Conservation (phyloP, 30 jellyfish, hydroid and myxozoan species). For the Aurelia sp. region DNA sequence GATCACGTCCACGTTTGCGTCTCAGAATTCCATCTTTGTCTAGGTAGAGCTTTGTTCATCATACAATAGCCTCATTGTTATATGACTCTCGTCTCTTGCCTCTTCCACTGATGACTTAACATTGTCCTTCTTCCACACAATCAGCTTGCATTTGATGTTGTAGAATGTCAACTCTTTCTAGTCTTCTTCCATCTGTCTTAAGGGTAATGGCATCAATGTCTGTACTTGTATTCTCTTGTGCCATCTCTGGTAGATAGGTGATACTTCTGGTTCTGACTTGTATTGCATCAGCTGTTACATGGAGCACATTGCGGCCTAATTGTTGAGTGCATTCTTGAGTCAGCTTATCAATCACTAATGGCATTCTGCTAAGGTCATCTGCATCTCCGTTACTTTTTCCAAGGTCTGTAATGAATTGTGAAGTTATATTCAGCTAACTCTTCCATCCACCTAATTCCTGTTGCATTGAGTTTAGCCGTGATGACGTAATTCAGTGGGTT, state of each 20-base stretch:
- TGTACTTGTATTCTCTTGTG: background rate
- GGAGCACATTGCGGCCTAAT: background rate
- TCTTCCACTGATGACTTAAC: slow-evolving; percentile 23
- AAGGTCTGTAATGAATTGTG: too few species aligned
- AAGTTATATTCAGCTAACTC: background rate
- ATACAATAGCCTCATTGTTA: slow-evolving; percentile 26
- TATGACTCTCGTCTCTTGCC: slow-evolving; percentile 6
- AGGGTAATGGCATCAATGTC: slow-evolving; percentile 3
- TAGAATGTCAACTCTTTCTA: slow-evolving; percentile 16
- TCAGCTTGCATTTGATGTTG: slow-evolving; percentile 17
- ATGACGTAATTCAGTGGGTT: too few species aligned
- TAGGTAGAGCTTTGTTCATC: slow-evolving; percentile 22
- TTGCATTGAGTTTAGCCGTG: slow-evolving; percentile 1
- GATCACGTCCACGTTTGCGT: slow-evolving; percentile 14
- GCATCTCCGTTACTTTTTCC: too few species aligned
- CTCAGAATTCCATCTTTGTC: slow-evolving; percentile 28
- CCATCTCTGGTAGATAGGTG: slow-evolving; percentile 17
- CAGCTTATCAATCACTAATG: background rate
- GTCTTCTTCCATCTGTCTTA: background rate
- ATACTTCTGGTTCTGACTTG: background rate
- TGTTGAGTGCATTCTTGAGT: background rate
- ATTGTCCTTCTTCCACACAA: slow-evolving; percentile 7
- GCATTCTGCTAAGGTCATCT: too few species aligned
- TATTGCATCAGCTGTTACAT: background rate
- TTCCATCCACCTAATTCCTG: background rate